These are phyloP conservation scores for Hyperoplus lanceolatus DNA, from an alignment of 2,797 vertebrate species.

Conservation along the genomic window DNA sequence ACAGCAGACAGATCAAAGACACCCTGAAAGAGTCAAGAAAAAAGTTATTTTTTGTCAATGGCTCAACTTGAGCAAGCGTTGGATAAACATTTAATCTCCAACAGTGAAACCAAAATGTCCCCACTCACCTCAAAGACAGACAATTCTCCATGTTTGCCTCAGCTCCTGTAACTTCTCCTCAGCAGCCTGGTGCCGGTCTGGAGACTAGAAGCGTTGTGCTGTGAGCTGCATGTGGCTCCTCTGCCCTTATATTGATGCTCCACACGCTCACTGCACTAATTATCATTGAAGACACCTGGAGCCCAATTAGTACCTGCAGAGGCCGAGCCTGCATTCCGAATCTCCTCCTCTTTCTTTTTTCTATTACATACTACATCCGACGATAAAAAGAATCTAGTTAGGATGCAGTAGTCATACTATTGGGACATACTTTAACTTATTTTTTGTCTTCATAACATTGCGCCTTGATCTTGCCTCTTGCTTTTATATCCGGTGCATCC, in stretches of 20 bases:
- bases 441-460: no score
- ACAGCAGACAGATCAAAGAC: conserved; percentile 29
- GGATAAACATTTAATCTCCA: not conserved
- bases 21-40: not conserved
- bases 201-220: not conserved
- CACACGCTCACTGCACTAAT: not conserved
- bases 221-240: not conserved
- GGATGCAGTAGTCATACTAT: no score
- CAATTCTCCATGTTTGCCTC: not conserved
- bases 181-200: not conserved
- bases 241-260: conserved; percentile 4
- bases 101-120: not conserved
- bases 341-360: no score
- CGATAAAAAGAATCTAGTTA: no score
- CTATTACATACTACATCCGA: no score
- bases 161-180: not conserved
- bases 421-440: no score
- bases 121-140: conserved; percentile 2
- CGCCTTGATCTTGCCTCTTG: no score
- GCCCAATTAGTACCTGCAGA: not conserved
- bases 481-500: no score
- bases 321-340: no score
- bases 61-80: not conserved
- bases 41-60: not conserved
- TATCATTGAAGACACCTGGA: conserved; percentile 8